A percentile compares a stretch with the other conserved stretches of the same genome.
Evolutionary conservation across 2,113 vertebrate genomes (phyloP).

Genomic region (rat (Rattus norvegicus)): GRCr8 NC_086037.1:43567001-43567500

Average conservation of each 20-base stretch:
- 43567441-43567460: neutral
- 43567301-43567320: neutral
- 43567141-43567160: conserved; percentile 53
- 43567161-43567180: conserved; percentile 58
- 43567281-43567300: neutral
- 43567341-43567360: neutral
- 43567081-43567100: conserved; percentile 56
- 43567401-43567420: conserved; percentile 46
- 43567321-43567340: conserved; percentile 23
- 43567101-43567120: conserved; percentile 50
- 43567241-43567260: conserved; percentile 83
- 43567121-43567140: conserved; percentile 55
- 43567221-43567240: conserved; percentile 28
- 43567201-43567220: conserved; percentile 48
- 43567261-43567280: conserved; percentile 82
- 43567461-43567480: neutral
- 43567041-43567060: neutral
- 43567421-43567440: conserved; percentile 58
- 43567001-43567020: conserved; percentile 46
- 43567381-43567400: neutral
- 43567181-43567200: conserved; percentile 62
- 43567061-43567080: conserved; percentile 42
- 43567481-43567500: conserved; percentile 28
- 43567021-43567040: conserved; percentile 42
- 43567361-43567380: neutral